Percentiles rank a stretch among this genome's conserved stretches.
These are phyloP conservation scores for Drosophila persimilis DNA, from an alignment of 1,140 invertebrate genomes.

Conservation along the genomic window DNA sequence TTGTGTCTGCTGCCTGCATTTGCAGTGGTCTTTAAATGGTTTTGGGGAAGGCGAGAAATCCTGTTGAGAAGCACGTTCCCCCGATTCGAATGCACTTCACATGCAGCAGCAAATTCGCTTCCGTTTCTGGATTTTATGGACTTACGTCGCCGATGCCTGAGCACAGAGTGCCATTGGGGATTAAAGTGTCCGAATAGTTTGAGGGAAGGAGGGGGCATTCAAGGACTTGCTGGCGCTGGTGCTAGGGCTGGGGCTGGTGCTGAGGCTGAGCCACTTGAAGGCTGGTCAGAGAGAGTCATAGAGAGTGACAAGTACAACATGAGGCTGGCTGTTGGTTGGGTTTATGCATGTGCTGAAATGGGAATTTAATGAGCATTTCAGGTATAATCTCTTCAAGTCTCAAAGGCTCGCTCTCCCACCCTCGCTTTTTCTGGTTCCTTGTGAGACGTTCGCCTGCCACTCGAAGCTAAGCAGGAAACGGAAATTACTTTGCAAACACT, in stretches of 20 bases:
- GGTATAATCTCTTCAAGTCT: slow-evolving; percentile 13
- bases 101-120: slow-evolving; percentile 33
- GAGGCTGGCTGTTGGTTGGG: slow-evolving; percentile 33
- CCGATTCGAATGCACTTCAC: slow-evolving; percentile 45
- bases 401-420: too few relatives aligned
- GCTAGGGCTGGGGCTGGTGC: neutral
- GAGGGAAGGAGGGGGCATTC: neutral
- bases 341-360: slow-evolving; percentile 61
- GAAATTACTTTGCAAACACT: slow-evolving; percentile 81
- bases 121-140: slow-evolving; percentile 47
- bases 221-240: slow-evolving; percentile 11
- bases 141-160: slow-evolving; percentile 40
- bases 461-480: slow-evolving; percentile 76
- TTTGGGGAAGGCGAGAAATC: slow-evolving; percentile 28
- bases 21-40: slow-evolving; percentile 57
- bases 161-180: slow-evolving; percentile 41
- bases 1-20: slow-evolving; percentile 42
- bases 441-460: slow-evolving; percentile 52
- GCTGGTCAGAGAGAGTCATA: slow-evolving; percentile 29
- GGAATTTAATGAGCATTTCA: slow-evolving; percentile 63
- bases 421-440: slow-evolving; percentile 1
- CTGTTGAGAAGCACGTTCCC: slow-evolving; percentile 41
- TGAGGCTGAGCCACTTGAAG: slow-evolving; percentile 1
- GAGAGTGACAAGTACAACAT: slow-evolving; percentile 48
- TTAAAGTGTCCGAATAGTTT: slow-evolving; percentile 41